Conservation (phyloP, 1,140 invertebrate genomes). For the Bombus balteatus region DNA sequence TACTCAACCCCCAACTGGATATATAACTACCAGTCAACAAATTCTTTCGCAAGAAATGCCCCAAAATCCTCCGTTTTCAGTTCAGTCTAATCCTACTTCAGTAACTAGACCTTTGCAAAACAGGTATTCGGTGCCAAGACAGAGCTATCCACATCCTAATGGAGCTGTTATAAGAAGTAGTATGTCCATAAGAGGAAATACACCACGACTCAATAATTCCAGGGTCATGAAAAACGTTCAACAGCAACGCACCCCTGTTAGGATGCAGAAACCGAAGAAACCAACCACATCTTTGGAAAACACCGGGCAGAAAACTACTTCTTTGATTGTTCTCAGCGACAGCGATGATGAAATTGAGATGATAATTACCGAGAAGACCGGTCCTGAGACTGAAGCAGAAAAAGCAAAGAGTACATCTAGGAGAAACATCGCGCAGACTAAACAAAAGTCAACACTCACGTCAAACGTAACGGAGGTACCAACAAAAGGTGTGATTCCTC, state of each 20-base stretch:
- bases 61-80: not conserved
- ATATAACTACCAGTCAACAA: not conserved
- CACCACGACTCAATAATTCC: not conserved
- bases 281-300: not conserved
- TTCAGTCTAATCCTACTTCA: not conserved
- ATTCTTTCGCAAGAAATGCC: constrained; percentile 17
- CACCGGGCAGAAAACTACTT: constrained; percentile 70
- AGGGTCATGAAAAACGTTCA: not conserved
- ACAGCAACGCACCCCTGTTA: not conserved
- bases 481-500: constrained; percentile 65
- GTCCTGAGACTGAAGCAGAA: not conserved
- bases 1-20: constrained; percentile 34
- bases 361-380: constrained; percentile 74
- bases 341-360: constrained; percentile 81
- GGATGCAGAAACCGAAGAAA: not conserved
- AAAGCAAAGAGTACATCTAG: not conserved
- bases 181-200: constrained; percentile 20
- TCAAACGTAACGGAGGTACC: constrained; percentile 55
- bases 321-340: constrained; percentile 78
- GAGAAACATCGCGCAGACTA: not conserved
- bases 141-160: constrained; percentile 58
- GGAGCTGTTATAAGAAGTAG: constrained; percentile 62
- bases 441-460: constrained; percentile 59
- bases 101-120: constrained; percentile 26
- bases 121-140: constrained; percentile 15